Base-by-base conservation (phyloP, 2,888 invertebrate genomes). In the Sarcophaga rosellei region DNA sequence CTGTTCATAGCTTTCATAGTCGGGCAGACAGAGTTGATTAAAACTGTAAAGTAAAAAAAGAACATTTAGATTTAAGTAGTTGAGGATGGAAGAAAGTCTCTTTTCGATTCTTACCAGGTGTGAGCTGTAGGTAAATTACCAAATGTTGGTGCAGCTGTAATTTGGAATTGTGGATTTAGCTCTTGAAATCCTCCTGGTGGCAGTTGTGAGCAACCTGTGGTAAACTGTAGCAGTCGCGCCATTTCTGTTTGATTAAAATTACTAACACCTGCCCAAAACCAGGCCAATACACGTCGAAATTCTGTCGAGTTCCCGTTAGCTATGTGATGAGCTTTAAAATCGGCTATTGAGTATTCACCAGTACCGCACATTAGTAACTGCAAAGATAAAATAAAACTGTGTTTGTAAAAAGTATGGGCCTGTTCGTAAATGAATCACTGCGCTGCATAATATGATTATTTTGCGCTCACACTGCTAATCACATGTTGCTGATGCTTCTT, bases 1-100 rank as follows among this genome's bases (percentile, higher is more conserved):
- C 90, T 97, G 97, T 93, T 98, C 98, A 94, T 98, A 98, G 90
- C 95, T 96, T 93, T 98, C 98, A 94, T 98, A 98, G 94, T 98
- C 98, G 25, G 98, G 98, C 91, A 99, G 94, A 94, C 98, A 98
- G 86, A 99, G 95, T 94, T 98, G 98, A 95, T 99, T 99, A 94
- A 98, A 98, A 94, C 97, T 97, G 94, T 21, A 84, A 89, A 15
- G 10, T 63, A 11, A 69, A 62, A 86, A 77, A 77, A 59, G 66
- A 45, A 35, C 17, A 63, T 72, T 53, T 63, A 57, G 8, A 35
- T 35, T 35, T 2, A 35, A 35, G 4, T 5, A 15, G 53, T 53
- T 53, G 3, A 1, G 17, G 0, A 5, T 3, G 17, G 0, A 5
- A 15, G 17, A 53, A 53, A 53, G 35, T 35, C 8, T 35, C 8